A percentile compares a stretch with the other conserved stretches of the same genome.
phyloP scores from a whole-genome alignment of 2,888 invertebrate genomes.

The Andrena chrysosceles region DNA sequence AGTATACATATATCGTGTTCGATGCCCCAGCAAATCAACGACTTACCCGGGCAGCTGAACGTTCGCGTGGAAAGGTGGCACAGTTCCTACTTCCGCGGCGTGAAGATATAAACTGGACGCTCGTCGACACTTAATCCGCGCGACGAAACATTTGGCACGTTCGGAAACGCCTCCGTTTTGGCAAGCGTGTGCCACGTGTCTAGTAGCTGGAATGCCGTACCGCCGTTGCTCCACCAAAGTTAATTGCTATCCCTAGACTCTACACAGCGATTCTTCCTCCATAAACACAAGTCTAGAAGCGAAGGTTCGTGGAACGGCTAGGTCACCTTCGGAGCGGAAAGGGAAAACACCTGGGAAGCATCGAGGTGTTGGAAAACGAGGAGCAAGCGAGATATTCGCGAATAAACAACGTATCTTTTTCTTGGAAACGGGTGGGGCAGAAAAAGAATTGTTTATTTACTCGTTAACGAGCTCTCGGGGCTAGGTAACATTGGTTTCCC shows the following conservation, averaged over 20 bases:
- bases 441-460: background rate
- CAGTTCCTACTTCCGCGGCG: background rate
- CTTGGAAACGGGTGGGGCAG: background rate
- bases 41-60: too few species aligned
- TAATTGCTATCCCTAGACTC: conserved; percentile 31
- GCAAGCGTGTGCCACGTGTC: conserved; percentile 34
- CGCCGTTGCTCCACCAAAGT: conserved; percentile 2
- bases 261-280: background rate
- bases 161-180: conserved; percentile 23
- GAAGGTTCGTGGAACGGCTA: conserved; percentile 12
- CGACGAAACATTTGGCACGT: conserved; percentile 49
- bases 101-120: conserved; percentile 19
- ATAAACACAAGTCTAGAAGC: background rate
- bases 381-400: background rate
- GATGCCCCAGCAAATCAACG: too few species aligned
- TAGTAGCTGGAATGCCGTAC: conserved; percentile 26
- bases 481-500: background rate
- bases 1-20: too few species aligned
- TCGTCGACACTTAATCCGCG: conserved; percentile 1
- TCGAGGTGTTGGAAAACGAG: background rate
- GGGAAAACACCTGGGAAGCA: background rate
- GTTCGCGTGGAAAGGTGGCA: background rate
- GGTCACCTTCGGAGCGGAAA: background rate
- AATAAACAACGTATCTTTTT: too few species aligned
- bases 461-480: background rate